phyloP scores from a whole-genome alignment of 2,797 vertebrate genomes.

The Poeciliopsis presidionis region DNA sequence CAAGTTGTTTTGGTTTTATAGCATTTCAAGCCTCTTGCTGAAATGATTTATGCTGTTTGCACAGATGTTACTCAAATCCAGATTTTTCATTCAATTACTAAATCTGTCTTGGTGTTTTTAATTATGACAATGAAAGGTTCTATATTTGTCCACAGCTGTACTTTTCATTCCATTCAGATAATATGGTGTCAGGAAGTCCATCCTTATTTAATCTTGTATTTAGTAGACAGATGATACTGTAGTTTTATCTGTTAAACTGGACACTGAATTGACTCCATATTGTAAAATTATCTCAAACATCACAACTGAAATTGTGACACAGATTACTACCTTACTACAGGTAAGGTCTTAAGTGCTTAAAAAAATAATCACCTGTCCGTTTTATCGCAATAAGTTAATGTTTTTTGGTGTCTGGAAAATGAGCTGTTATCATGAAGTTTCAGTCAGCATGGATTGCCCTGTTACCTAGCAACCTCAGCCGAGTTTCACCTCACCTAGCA shows the following conservation, averaged over 20 bases:
- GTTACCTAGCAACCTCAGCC: too few species aligned
- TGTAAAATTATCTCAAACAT: background rate
- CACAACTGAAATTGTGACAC: background rate
- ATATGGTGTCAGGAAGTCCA: constrained; percentile 67
- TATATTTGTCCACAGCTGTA: constrained; percentile 75
- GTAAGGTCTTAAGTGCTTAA: too few species aligned
- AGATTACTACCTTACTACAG: background rate
- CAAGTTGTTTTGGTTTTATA: constrained; percentile 78
- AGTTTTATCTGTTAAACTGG: background rate
- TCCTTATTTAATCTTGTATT: constrained; percentile 24
- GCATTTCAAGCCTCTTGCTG: constrained; percentile 80
- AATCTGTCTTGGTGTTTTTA: constrained; percentile 85
- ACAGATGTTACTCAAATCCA: constrained; percentile 86
- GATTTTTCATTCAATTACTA: constrained; percentile 86
- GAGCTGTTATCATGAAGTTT: too few species aligned
- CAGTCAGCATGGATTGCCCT: too few species aligned
- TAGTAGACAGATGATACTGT: background rate
- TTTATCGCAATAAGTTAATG: too few species aligned
- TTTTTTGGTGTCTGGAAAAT: too few species aligned
- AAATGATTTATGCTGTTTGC: constrained; percentile 85
- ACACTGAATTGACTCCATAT: background rate
- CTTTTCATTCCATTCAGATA: constrained; percentile 76
- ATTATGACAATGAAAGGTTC: constrained; percentile 84
- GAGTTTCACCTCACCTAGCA: too few species aligned
- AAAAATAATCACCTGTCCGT: too few species aligned